phyloP scores from a whole-genome alignment of 2,888 invertebrate genomes.

The Volucella zonaria region DNA sequence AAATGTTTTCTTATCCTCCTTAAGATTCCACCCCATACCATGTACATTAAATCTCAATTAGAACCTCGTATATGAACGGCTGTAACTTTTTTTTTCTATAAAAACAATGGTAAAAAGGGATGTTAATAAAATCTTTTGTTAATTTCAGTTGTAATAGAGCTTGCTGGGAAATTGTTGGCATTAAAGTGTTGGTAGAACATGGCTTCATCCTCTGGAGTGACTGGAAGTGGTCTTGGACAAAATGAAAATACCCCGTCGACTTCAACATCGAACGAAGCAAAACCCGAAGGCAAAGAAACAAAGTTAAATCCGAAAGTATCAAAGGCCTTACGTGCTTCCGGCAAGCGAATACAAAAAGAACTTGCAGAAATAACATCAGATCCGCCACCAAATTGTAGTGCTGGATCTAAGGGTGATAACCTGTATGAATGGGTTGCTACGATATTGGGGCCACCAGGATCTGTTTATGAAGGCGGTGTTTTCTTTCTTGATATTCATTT shows the following conservation, averaged over 20 bases:
- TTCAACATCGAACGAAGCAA: slow-evolving; percentile 83
- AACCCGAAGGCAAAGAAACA: slow-evolving; percentile 91
- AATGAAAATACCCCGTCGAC: slow-evolving; percentile 79
- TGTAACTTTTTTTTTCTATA: no score
- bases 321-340: slow-evolving; percentile 95
- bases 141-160: no score
- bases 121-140: no score
- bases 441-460: slow-evolving; percentile 97
- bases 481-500: slow-evolving; percentile 99
- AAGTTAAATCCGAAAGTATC: slow-evolving; percentile 97
- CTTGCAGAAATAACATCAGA: slow-evolving; percentile 98
- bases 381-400: slow-evolving; percentile 99
- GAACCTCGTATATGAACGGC: no score
- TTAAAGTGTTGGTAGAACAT: slow-evolving; percentile 5
- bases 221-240: slow-evolving; percentile 86
- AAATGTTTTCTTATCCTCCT: no score
- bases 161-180: no score
- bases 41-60: no score
- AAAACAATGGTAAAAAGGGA: no score
- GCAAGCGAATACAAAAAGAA: slow-evolving; percentile 98
- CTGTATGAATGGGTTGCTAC: slow-evolving; percentile 98
- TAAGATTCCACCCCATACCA: no score
- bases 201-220: slow-evolving; percentile 74
- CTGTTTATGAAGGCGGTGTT: slow-evolving; percentile 98
- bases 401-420: slow-evolving; percentile 98